Evolutionary conservation across 2,113 vertebrate species (phyloP).

Genomic region (Otocyon megalotis): DNA sequence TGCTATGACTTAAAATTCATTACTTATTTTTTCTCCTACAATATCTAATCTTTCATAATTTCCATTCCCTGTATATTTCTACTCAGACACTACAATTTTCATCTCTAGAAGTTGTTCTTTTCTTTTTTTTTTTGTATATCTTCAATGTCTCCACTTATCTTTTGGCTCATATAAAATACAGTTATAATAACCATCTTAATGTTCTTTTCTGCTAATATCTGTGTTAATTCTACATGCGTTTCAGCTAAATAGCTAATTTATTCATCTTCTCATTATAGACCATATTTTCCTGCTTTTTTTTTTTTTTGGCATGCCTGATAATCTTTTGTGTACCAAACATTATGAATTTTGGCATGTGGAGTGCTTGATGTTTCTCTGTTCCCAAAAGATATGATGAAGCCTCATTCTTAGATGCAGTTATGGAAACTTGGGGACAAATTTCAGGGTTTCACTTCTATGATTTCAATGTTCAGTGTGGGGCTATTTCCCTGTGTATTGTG

Average conservation of each 20-base stretch:
- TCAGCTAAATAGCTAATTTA: neutral
- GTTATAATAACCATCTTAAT: neutral
- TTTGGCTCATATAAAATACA: neutral
- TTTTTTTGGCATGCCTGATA: neutral
- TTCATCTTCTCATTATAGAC: neutral
- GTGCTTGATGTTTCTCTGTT: neutral
- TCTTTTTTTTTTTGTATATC: neutral
- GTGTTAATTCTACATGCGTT: neutral
- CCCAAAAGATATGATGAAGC: neutral
- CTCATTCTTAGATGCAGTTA: neutral
- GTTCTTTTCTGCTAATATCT: neutral
- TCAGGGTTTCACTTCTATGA: neutral
- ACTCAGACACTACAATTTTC: neutral
- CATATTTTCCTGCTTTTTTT: neutral
- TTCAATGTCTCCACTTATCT: neutral
- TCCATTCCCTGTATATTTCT: neutral
- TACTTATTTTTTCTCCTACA: neutral
- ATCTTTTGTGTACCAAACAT: neutral
- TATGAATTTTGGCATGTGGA: neutral
- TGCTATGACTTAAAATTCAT: neutral
- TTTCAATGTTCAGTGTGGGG: neutral
- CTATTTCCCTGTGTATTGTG: neutral
- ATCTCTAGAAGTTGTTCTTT: neutral
- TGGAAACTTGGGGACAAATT: neutral
- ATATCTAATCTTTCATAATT: neutral